Evolutionary conservation across 2,888 invertebrate genomes (phyloP), one percentile per base, ranked within the genome.

Genomic region (Oscheius sp.): DNA sequence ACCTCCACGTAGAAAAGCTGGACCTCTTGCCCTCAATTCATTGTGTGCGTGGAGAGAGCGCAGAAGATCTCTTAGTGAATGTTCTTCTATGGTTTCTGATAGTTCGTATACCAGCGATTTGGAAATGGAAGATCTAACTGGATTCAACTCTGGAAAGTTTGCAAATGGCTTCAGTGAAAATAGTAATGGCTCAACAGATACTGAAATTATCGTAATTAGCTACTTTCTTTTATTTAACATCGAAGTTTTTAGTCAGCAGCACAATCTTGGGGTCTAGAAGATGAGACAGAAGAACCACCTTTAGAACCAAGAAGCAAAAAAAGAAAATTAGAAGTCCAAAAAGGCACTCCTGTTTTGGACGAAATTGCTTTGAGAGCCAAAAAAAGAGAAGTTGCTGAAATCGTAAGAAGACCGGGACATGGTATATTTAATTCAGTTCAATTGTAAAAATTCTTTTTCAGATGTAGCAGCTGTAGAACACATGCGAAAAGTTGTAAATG

Each of bases 71-170:
- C 29, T 65, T 17, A 46, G 46, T 23, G 61, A 53, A 15, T 27
- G 65, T 10, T 63, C 72, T 8, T 74, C 74, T 6, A 29, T 69
- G 10, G 65, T 61, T 0, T 74, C 74, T 12, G 74, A 74, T 52
- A 31, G 66, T 20, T 69, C 72, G n/a, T 68, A 71, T 48, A 55
- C 64, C 1, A 27, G 34, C 6, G 74, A 74, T 48, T 15, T 66
- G n/a, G 64, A 58, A 27, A 46, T 52, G 55, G 52, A 48, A 55
- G 45, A 46, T 45, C 25, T n/a, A n/a, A 55, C 20, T 23, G 34
- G 27, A 42, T 27, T 23, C 15, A 20, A 17, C 15, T 12, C 25
- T 29, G 58, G 27, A 27, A 29, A 31, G 48, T 46, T 27, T 15
- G 37, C 15, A 10, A 39, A 50, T 39, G 61, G 50, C n/a, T 34